Base-by-base conservation (phyloP, 2,797 vertebrate species). In the Characodon lateralis region DNA sequence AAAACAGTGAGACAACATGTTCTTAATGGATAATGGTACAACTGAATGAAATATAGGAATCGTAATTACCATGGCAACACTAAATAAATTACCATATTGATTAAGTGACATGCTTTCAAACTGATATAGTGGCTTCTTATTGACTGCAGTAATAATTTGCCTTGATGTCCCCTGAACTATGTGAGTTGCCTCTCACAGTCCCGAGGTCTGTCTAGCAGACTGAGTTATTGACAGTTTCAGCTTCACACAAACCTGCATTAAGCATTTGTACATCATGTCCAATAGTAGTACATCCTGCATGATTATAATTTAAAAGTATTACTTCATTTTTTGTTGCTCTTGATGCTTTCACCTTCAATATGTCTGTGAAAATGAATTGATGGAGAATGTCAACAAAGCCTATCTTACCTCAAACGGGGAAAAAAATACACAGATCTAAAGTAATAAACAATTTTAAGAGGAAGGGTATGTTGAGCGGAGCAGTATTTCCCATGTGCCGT, bases 221-320 rank as follows among this genome's bases (percentile, higher is more conserved):
- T 89, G 71, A 74, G 82, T 85, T 85, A 78, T 70, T 87, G 73
- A 86, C 84, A 81, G 83, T 71, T 72, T 84, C 79, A 76, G 73
- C 81, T 79, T 84, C 76, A 80, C 83, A 82, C 78, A 20, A 77
- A 63, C 77, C 51, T 74, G 51, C 75, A 50, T 63, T 70, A 69
- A 6, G 24, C 41, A 14, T 68, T 43, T 43, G 10, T n/a, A 46
- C 22, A 46, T 22, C 41, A n/a, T n/a, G 41, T 68, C 39, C 20
- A 68, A 43, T 68, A n/a, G 39, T 43, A 24, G 77, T 35, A 35
- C 35, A 35, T 35, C 35, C 35, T 35, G 35, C 35, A 35, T 35
- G 35, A 35, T 35, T 35, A 3, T 3, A 35, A 35, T 35, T 35
- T 35, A 35, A 35, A 35, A 3, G 8, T 8, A 2, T 41, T 5